Evolutionary conservation across 2,113 vertebrate genomes (phyloP).

Genomic region (Tetrao urogallus): DNA sequence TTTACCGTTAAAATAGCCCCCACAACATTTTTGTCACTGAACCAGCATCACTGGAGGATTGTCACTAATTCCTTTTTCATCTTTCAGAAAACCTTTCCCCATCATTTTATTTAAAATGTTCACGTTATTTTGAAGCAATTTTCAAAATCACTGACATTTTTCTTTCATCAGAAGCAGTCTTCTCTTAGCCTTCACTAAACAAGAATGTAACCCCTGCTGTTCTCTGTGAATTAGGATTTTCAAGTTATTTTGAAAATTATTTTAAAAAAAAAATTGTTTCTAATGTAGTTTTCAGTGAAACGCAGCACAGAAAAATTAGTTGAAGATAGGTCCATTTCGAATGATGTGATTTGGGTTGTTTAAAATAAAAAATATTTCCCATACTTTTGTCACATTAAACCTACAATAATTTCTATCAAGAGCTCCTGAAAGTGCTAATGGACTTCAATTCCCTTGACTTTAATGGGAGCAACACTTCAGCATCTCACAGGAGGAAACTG

Average conservation of each 20-base stretch:
- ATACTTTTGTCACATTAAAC: neutral
- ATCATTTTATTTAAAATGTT: conserved; percentile 32
- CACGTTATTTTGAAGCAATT: conserved; percentile 47
- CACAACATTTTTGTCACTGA: neutral
- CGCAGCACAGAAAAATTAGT: neutral
- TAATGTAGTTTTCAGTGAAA: neutral
- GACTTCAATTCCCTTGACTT: conserved; percentile 18
- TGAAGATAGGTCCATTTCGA: neutral
- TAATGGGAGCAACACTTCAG: neutral
- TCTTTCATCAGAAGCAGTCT: conserved; percentile 17
- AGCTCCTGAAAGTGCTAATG: neutral
- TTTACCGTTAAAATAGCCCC: neutral
- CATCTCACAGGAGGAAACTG: conserved; percentile 16
- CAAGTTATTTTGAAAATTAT: conserved; percentile 45
- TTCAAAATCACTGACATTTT: conserved; percentile 56
- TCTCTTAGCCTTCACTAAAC: conserved; percentile 11
- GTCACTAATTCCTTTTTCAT: conserved; percentile 8
- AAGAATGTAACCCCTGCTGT: conserved; percentile 23
- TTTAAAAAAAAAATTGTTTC: conserved; percentile 7
- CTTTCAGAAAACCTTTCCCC: neutral
- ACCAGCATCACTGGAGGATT: conserved; percentile 22
- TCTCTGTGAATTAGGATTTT: conserved; percentile 44
- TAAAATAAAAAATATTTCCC: neutral
- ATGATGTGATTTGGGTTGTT: neutral
- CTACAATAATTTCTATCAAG: neutral